Conservation (phyloP, 2,113 vertebrate species). For the Asarcornis scutulata region DNA sequence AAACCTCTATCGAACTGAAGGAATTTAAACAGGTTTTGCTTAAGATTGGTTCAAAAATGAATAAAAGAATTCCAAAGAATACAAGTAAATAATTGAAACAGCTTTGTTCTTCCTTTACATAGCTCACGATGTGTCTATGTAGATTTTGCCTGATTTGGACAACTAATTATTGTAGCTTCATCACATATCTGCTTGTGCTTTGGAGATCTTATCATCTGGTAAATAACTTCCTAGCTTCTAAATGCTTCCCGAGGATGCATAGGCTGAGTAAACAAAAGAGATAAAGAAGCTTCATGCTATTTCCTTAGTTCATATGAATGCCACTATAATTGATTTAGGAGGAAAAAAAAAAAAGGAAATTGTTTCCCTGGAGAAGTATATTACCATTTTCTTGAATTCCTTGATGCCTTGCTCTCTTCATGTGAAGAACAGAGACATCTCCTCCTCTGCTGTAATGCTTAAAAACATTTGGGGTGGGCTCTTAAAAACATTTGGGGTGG, state of each 20-base stretch:
- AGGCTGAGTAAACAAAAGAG: conserved; percentile 42
- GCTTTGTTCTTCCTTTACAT: not conserved
- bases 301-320: conserved; percentile 62
- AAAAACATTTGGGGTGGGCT: not conserved
- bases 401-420: conserved; percentile 30
- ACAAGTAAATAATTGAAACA: not conserved
- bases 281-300: conserved; percentile 40
- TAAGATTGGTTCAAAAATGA: not conserved
- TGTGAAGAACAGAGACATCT: conserved; percentile 4
- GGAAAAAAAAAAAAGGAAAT: conserved; percentile 35
- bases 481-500: not conserved
- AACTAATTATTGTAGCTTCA: not conserved
- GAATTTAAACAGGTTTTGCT: not conserved
- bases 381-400: conserved; percentile 70
- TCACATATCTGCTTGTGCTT: not conserved
- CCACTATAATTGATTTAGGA: conserved; percentile 60
- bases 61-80: not conserved
- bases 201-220: not conserved
- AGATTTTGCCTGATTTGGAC: not conserved
- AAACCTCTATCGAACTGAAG: not conserved
- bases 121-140: not conserved
- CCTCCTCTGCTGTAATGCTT: conserved; percentile 32
- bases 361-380: conserved; percentile 57
- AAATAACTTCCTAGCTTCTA: conserved; percentile 29
- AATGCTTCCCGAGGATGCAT: conserved; percentile 17